Evolutionary conservation across 2,797 vertebrate species (phyloP), one percentile per base, ranked within the genome.

Genomic region (Falco concolor): DNA sequence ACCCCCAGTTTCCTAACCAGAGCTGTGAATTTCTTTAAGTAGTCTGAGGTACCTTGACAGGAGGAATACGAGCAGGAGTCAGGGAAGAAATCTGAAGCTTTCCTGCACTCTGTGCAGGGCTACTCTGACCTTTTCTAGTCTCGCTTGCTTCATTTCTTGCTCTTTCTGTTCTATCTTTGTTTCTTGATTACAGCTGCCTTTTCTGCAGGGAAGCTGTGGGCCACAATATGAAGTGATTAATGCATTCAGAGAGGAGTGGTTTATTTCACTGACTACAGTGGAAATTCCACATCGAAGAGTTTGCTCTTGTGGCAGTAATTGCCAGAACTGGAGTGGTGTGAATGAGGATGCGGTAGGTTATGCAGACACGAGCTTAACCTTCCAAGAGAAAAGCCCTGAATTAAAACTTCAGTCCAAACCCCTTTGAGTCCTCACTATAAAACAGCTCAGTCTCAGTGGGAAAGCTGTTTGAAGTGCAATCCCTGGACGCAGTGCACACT

Each of bases 91-190:
- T 40, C 68, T 57, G 76, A 88, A 89, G 73, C 61, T 84, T 86
- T 73, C 57, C 54, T 76, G 70, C 32, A 20, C 44, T 47, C 30
- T 52, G 36, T 65, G 60, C 68, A 47, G 87, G 85, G 54, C 76
- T 76, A 18, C 69, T 59, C 49, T 88, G 83, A 76, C 69, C 93
- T 89, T 84, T 69, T 73, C 79, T 72, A 42, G 52, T 56, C 68
- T 86, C 81, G 34, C 85, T 69, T 84, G 44, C 75, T 90, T 93
- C 28, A 57, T 83, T 93, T 78, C 50, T 91, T 73, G 10, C 69
- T 84, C 77, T 80, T 70, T 84, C 73, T 88, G 27, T n/a, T 65
- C 19, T 40, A 0, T 56, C 57, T 76, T 47, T 80, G 30, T 74
- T 67, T 73, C 77, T 76, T 67, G 70, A 69, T 89, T 91, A 56